phyloP scores from a whole-genome alignment of 2,797 vertebrate species.

The Myiotriccus ornatus region DNA sequence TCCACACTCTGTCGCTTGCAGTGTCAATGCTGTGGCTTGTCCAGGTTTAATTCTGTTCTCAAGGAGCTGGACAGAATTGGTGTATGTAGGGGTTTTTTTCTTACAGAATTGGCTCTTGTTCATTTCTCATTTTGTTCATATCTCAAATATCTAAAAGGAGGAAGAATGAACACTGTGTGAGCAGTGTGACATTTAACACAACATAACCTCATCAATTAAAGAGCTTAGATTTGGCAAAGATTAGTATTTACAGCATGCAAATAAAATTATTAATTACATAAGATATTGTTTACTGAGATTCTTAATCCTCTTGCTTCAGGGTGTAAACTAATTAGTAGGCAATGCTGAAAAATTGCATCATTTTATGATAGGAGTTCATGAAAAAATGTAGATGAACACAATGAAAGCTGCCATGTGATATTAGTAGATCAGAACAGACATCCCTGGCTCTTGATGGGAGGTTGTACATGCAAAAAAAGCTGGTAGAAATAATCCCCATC shows the following conservation, averaged over 20 bases:
- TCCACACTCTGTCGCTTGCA: fast-evolving
- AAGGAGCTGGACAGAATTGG: background rate
- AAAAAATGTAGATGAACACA: background rate
- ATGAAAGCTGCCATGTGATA: background rate
- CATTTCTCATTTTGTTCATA: background rate
- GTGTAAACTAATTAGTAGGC: background rate
- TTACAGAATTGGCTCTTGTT: background rate
- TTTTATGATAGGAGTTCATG: background rate
- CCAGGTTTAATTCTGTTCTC: background rate
- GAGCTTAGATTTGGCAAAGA: background rate
- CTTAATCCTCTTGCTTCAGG: background rate
- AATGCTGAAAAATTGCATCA: background rate
- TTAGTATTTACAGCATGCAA: background rate
- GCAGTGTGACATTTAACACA: background rate
- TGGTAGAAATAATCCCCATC: background rate
- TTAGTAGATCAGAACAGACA: background rate
- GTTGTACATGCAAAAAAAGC: background rate
- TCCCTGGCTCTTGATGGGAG: background rate
- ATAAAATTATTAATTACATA: constrained; percentile 4
- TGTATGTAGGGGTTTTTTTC: background rate
- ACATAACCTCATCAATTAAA: background rate
- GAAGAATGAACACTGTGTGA: background rate
- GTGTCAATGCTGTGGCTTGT: background rate
- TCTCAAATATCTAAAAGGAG: background rate
- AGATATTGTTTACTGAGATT: background rate